These are phyloP conservation scores for Mormyrops boulengeri DNA, from an alignment of 2,797 vertebrate genomes.

Conservation along the genomic window DNA sequence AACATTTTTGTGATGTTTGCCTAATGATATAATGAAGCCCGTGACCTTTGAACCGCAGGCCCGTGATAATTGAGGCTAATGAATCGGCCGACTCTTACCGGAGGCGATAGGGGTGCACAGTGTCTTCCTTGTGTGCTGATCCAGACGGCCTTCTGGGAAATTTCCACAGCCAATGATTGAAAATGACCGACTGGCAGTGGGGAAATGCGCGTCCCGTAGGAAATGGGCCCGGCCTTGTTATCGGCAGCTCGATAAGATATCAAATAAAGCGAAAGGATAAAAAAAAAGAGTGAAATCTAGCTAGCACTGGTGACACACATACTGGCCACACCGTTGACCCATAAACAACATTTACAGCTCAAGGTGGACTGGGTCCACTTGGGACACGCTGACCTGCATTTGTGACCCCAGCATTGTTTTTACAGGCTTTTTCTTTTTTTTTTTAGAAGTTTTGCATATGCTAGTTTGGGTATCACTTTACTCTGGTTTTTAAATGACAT, in stretches of 20 bases:
- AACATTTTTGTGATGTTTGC: neutral
- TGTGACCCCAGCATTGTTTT: conserved; percentile 17
- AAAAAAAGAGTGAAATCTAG: neutral
- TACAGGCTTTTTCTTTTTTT: conserved; percentile 32
- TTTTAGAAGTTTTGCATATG: conserved; percentile 19
- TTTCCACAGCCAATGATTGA: neutral
- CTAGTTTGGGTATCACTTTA: conserved; percentile 24
- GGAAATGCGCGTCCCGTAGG: neutral
- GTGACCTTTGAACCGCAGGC: neutral
- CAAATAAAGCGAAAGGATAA: neutral
- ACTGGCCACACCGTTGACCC: neutral
- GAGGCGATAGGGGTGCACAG: neutral
- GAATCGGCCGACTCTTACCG: neutral
- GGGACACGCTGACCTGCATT: neutral
- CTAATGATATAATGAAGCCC: neutral
- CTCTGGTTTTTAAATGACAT: neutral
- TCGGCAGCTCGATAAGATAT: neutral
- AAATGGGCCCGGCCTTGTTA: neutral
- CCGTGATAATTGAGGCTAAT: neutral
- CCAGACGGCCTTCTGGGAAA: conserved; percentile 9
- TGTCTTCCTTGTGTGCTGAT: neutral
- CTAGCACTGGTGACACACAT: neutral
- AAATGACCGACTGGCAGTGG: neutral
- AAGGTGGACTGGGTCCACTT: neutral
- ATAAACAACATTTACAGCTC: neutral